Evolutionary conservation across 2,888 invertebrate genomes (phyloP).

Genomic region (Brachyptera putata): DNA sequence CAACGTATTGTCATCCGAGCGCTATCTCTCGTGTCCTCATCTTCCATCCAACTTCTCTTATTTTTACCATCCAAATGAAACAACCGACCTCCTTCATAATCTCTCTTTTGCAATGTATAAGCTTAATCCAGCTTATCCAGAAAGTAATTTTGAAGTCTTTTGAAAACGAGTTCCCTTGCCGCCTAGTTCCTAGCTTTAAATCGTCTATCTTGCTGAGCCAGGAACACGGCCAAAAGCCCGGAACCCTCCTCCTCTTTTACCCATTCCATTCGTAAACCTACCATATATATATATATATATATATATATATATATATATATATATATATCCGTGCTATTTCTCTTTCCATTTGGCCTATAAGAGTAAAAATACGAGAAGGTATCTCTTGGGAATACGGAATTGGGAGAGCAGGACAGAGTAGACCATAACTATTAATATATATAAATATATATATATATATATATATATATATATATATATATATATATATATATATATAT

Average conservation of each 20-base stretch:
- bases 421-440: too few relatives aligned
- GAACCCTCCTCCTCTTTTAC: not conserved
- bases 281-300: conserved; percentile 12
- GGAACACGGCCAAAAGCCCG: conserved; percentile 5
- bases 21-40: not conserved
- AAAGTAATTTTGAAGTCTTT: conserved; percentile 40
- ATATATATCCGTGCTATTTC: conserved; percentile 6
- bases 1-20: not conserved
- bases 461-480: too few relatives aligned
- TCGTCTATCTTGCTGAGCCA: conserved; percentile 28
- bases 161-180: conserved; percentile 34
- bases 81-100: conserved; percentile 30
- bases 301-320: too few relatives aligned
- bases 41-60: conserved; percentile 12
- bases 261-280: not conserved
- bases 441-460: too few relatives aligned
- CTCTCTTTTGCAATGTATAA: conserved; percentile 31
- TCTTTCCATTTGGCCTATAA: conserved; percentile 12
- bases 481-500: too few relatives aligned
- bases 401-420: too few relatives aligned
- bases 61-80: conserved; percentile 16
- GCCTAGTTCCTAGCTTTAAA: conserved; percentile 19
- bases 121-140: conserved; percentile 39
- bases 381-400: not conserved
- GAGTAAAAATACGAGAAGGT: not conserved